Conservation (phyloP, 2,888 invertebrate species). For the Lissocephala sabroskyi region DNA sequence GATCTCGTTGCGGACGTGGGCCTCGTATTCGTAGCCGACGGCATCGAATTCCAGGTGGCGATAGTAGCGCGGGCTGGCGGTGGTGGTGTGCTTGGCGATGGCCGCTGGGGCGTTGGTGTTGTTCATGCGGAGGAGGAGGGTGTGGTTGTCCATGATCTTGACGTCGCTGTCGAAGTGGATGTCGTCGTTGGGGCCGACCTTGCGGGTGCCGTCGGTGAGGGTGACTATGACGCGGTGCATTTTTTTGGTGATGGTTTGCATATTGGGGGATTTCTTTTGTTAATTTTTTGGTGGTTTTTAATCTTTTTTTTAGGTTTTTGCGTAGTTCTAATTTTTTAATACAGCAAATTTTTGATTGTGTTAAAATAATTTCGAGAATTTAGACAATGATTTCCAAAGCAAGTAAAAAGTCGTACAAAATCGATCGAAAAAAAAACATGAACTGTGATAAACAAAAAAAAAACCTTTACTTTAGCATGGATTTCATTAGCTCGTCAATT, state of each 20-base stretch:
- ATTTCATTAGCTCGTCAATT: constrained; percentile 1
- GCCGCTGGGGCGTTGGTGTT: constrained; percentile 3
- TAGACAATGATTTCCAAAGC: too few relatives aligned
- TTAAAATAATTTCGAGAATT: neutral
- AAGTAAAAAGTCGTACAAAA: neutral
- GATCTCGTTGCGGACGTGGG: constrained; percentile 32
- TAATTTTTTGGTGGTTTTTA: neutral
- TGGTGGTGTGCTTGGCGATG: neutral
- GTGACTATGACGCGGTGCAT: constrained; percentile 41
- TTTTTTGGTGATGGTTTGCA: constrained; percentile 22
- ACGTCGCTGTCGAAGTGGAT: constrained; percentile 21
- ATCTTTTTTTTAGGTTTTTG: constrained; percentile 1
- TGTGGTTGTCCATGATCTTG: constrained; percentile 30
- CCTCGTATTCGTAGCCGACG: constrained; percentile 48
- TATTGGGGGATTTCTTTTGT: neutral
- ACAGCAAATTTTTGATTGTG: neutral
- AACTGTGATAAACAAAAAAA: neutral
- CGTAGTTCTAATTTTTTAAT: neutral
- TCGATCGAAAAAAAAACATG: neutral
- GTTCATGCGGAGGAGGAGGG: constrained; percentile 27
- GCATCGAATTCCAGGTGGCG: constrained; percentile 49
- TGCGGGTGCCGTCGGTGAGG: constrained; percentile 30
- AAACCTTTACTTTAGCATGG: neutral
- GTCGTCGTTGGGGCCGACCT: constrained; percentile 10
- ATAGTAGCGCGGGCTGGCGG: constrained; percentile 18